Base-by-base conservation (phyloP, 1,140 invertebrate genomes). In the Spodoptera frugiperda region DNA sequence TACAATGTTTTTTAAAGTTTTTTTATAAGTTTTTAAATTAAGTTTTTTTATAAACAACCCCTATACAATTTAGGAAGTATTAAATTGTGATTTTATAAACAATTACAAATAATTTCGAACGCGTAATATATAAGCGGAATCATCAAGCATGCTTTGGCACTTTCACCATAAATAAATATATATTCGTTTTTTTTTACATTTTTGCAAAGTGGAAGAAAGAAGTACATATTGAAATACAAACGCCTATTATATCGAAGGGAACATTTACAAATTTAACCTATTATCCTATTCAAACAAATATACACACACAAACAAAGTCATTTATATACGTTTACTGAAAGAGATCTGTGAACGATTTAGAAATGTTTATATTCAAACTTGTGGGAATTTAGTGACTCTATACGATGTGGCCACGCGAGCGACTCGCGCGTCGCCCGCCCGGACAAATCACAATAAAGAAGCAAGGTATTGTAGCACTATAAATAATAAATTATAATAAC, bases 191-290 rank as follows among this genome's bases (percentile, higher is more conserved):
- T 78, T 80, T 81, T 79, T 73, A 78, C 57, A 55, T 78, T 78
- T 78, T 73, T 78, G 53, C 30, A 46, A 76, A 84, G 86, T 84
- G 83, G 85, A 90, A 89, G 86, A 83, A 80, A 76, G 49, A 82
- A 61, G 57, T 61, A 51, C 15, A 15, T 51, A 85, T 59, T 61
- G 73, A 79, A 76, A 67, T 80, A 77, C 30, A 71, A 83, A 81
- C 76, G 76, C 59, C 75, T 77, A 54, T 77, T 57, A 81, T 75
- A 78, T 80, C 83, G 55, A 77, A 87, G 82, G 78, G 82, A 82
- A 87, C 87, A 88, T 91, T 89, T 89, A 91, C 89, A 91, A 91
- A 90, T 92, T 91, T 91, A 89, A 85, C 85, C 87, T 92, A 93
- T 87, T 89, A 92, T 53, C 78, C 82, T 85, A 86, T 78, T 84